Conservation (phyloP, 2,113 vertebrate species). For the Rhea americana region DNA sequence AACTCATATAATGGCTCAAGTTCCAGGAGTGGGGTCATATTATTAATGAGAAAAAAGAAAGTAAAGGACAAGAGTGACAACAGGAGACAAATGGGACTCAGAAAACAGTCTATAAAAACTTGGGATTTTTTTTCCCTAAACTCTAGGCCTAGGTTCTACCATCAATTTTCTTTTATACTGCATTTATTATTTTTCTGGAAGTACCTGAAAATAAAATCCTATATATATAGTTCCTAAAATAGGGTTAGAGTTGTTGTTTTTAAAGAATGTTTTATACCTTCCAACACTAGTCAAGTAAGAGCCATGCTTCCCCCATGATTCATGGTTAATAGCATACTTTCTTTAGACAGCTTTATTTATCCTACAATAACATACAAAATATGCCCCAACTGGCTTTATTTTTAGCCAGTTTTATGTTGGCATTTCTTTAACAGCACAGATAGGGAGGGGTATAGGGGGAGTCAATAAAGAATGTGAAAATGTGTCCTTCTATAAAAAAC, state of each 20-base stretch:
- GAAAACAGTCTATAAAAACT: slow-evolving; percentile 13
- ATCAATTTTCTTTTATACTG: slow-evolving; percentile 35
- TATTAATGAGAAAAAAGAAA: slow-evolving; percentile 17
- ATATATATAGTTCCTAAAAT: slow-evolving; percentile 12
- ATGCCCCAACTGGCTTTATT: slow-evolving; percentile 57
- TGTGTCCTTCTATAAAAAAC: slow-evolving; percentile 55
- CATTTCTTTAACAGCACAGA: slow-evolving; percentile 29
- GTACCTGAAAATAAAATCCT: slow-evolving; percentile 30
- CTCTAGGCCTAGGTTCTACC: not conserved
- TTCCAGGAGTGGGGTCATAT: not conserved
- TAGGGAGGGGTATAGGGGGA: slow-evolving; percentile 12
- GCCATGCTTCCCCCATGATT: slow-evolving; percentile 33
- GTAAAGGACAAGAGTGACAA: not conserved
- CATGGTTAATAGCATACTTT: slow-evolving; percentile 59
- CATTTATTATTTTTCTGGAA: slow-evolving; percentile 19
- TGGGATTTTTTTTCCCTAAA: not conserved
- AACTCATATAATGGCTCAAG: not conserved
- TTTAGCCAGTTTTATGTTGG: slow-evolving; percentile 56
- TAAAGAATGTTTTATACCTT: slow-evolving; percentile 45
- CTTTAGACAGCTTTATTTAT: slow-evolving; percentile 66
- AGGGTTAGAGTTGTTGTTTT: slow-evolving; percentile 26
- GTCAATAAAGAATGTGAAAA: slow-evolving; percentile 68
- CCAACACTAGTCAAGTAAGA: slow-evolving; percentile 28
- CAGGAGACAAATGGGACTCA: not conserved
- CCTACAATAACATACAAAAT: slow-evolving; percentile 57